Evolutionary conservation across 2,888 invertebrate species (phyloP).

Genomic region (Laspeyria flexula): DNA sequence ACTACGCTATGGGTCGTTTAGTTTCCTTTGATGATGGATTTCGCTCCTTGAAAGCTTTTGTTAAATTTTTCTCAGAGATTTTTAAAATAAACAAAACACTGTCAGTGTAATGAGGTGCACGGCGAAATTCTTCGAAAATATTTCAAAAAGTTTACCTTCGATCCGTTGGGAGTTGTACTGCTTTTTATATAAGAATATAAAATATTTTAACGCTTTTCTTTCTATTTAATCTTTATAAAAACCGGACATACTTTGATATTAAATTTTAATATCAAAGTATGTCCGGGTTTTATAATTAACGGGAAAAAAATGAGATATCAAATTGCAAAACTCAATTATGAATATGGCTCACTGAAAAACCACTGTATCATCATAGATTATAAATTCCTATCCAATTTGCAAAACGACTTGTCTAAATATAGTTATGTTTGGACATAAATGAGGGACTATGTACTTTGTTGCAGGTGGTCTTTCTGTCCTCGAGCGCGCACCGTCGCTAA

Average conservation of each 20-base stretch:
- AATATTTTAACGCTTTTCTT: background rate
- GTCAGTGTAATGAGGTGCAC: conserved; percentile 52
- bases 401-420: conserved; percentile 58
- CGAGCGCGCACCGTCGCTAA: conserved; percentile 70
- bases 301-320: background rate
- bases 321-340: conserved; percentile 10
- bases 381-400: conserved; percentile 58
- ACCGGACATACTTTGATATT: background rate
- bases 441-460: conserved; percentile 78
- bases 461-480: conserved; percentile 72
- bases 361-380: conserved; percentile 39
- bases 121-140: conserved; percentile 47
- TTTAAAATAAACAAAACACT: conserved; percentile 67
- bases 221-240: background rate
- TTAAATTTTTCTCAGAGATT: conserved; percentile 66
- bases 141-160: conserved; percentile 18
- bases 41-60: conserved; percentile 77
- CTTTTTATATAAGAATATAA: background rate
- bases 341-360: conserved; percentile 13
- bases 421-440: conserved; percentile 66
- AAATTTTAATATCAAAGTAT: no score
- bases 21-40: conserved; percentile 78
- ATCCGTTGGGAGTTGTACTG: background rate
- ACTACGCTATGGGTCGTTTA: conserved; percentile 69
- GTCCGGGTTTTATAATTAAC: background rate